A percentile compares a stretch with the other conserved stretches of the same genome.
These are phyloP conservation scores for Phyto melanocephala DNA, from an alignment of 2,888 invertebrate genomes.

Conservation along the genomic window DNA sequence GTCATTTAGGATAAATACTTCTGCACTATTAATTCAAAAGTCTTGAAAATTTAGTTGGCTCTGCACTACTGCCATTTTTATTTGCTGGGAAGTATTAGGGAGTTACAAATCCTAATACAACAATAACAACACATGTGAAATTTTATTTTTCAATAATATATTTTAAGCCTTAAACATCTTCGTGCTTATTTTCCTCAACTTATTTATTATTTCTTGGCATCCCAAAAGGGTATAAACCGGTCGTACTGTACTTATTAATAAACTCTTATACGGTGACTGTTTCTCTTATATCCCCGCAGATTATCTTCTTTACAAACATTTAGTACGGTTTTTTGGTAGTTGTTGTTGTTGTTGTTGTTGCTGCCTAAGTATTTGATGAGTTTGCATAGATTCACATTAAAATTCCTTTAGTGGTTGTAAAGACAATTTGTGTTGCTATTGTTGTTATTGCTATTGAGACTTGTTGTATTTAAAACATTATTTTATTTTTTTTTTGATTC, in stretches of 20 bases:
- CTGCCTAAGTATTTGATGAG: constrained; percentile 3
- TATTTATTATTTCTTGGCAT: no score
- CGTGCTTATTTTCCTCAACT: no score
- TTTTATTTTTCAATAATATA: no score
- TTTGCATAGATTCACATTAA: constrained; percentile 42
- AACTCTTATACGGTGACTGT: neutral
- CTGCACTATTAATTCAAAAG: no score
- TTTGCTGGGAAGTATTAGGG: no score
- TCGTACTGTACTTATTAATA: neutral
- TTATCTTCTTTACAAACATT: neutral
- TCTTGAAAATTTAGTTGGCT: no score
- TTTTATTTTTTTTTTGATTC: neutral
- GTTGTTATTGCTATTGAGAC: neutral
- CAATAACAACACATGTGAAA: no score
- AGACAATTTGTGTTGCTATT: constrained; percentile 36
- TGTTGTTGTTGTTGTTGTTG: constrained; percentile 4
- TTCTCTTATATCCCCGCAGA: neutral
- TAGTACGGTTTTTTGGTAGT: neutral
- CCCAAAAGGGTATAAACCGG: neutral
- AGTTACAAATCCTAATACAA: no score
- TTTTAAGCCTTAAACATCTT: no score
- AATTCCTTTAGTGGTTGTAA: constrained; percentile 51
- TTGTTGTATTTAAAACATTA: neutral
- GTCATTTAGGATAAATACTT: no score
- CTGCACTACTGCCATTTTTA: no score